Base-by-base conservation (phyloP, 1,140 invertebrate genomes). In the Chelonus insularis region DNA sequence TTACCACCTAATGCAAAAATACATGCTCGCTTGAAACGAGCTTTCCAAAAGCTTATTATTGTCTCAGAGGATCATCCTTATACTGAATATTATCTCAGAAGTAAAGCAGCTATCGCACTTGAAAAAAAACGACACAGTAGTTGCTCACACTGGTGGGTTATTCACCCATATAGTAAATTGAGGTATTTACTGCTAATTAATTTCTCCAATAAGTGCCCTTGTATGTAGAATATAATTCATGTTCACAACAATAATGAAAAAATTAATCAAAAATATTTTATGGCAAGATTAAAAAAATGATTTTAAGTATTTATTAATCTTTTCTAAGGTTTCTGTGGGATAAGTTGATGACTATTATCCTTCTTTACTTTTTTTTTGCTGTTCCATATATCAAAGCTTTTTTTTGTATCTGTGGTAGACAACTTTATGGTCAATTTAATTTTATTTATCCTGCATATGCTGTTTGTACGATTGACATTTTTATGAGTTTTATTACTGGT, bases 401-500 rank as follows among this genome's bases (percentile, higher is more conserved):
- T 57, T 57, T 68, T 20, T 65, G 68, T 41, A 51, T 78, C 12
- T 64, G 63, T 9, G 66, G 41, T n/a, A 68, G 48, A 23, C 11
- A 47, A 43, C n/a, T 14, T 3, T 0, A 18, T 18, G 39, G 68
- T 36, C 45, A 6, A 18, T 66, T 66, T 50, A 32, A 62, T 12
- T 36, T 60, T 6, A 39, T 72, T 1, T 58, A 65, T 47, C 67
- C 72, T 3, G 63, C 48, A 6, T 72, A 65, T 3, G 11, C 39
- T 3, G 5, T 74, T 8, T 75, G 72, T 14, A 54, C 74, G 5
- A 11, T 72, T 0, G 76, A 78, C 20, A 71, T 76, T 39, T 7
- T 64, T 7, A 39, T 78, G 11, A 76, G 72, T 64, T 76, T 73
- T 25, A 58, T 76, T 8, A 78, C 76, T 7, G 76, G 73, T 47